Evolutionary conservation across 2,888 invertebrate genomes (phyloP).

Genomic region (Rhorus exstirpatorius): DNA sequence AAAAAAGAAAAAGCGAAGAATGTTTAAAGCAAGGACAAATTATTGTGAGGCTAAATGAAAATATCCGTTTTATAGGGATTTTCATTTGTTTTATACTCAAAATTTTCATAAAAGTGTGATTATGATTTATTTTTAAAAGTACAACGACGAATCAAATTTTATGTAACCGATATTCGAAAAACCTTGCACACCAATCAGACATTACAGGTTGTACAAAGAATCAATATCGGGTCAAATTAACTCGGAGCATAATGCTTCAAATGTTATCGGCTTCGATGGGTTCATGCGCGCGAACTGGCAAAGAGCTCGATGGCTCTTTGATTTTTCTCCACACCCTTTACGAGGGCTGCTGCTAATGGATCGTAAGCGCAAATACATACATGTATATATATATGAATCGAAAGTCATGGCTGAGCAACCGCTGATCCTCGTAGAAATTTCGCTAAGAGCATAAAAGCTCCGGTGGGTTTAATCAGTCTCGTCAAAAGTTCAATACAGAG

Average conservation of each 20-base stretch:
- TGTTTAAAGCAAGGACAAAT: no score
- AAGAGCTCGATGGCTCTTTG: conserved; percentile 42
- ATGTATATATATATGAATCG: conserved; percentile 15
- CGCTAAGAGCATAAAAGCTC: conserved; percentile 22
- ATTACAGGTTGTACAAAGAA: neutral
- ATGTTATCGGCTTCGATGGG: conserved; percentile 29
- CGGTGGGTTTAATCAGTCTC: neutral
- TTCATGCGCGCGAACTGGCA: conserved; percentile 22
- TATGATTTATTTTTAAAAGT: no score
- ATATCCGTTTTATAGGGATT: no score
- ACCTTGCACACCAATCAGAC: conserved; percentile 11
- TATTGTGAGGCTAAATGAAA: no score
- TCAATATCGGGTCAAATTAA: conserved; percentile 12
- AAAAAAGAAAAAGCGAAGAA: no score
- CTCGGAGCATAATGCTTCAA: conserved; percentile 1
- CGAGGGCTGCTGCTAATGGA: conserved; percentile 46
- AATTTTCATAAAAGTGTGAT: no score
- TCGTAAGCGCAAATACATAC: conserved; percentile 39
- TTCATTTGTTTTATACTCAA: no score
- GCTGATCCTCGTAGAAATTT: conserved; percentile 39
- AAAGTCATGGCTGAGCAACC: conserved; percentile 29
- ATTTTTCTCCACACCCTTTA: conserved; percentile 46
- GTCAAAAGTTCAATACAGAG: conserved; percentile 15
- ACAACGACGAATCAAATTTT: no score
- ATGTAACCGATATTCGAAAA: neutral